These are phyloP conservation scores for Sarcophaga bullata DNA, from an alignment of 1,140 invertebrate genomes.

Conservation along the genomic window DNA sequence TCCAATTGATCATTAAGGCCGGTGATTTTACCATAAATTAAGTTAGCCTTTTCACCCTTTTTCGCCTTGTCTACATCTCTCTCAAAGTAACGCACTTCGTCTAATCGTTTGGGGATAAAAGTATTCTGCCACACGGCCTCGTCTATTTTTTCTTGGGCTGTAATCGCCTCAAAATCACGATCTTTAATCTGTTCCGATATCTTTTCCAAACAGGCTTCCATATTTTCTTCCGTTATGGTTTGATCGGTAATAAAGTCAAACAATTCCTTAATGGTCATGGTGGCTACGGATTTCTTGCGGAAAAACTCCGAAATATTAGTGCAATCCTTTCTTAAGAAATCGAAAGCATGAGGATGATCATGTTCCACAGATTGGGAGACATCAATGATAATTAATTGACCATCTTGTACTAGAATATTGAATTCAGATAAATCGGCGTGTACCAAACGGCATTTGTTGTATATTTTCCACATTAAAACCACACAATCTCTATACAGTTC, in stretches of 20 bases:
- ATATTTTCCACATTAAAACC: conserved; percentile 91
- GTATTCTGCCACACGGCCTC: conserved; percentile 93
- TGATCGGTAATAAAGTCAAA: conserved; percentile 97
- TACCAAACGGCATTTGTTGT: conserved; percentile 91
- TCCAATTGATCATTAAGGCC: conserved; percentile 85
- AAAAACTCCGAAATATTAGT: conserved; percentile 95
- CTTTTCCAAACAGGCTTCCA: conserved; percentile 81
- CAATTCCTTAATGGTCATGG: conserved; percentile 89
- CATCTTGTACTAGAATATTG: conserved; percentile 89
- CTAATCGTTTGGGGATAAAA: conserved; percentile 94
- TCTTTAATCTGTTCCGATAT: conserved; percentile 75
- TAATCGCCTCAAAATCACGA: conserved; percentile 71
- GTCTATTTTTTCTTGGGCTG: conserved; percentile 79
- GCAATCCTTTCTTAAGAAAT: conserved; percentile 95
- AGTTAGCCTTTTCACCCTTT: conserved; percentile 76
- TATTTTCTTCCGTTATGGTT: conserved; percentile 83
- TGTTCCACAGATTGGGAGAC: conserved; percentile 98
- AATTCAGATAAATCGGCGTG: conserved; percentile 99
- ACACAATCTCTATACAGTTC: conserved; percentile 90
- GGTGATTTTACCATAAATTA: conserved; percentile 85
- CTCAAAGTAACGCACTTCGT: conserved; percentile 91
- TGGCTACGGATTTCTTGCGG: conserved; percentile 85
- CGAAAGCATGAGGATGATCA: conserved; percentile 94
- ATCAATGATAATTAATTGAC: conserved; percentile 91
- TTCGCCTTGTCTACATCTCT: conserved; percentile 85